These are phyloP conservation scores for Lithobates pipiens DNA, from an alignment of 2,797 vertebrate species.

Conservation along the genomic window DNA sequence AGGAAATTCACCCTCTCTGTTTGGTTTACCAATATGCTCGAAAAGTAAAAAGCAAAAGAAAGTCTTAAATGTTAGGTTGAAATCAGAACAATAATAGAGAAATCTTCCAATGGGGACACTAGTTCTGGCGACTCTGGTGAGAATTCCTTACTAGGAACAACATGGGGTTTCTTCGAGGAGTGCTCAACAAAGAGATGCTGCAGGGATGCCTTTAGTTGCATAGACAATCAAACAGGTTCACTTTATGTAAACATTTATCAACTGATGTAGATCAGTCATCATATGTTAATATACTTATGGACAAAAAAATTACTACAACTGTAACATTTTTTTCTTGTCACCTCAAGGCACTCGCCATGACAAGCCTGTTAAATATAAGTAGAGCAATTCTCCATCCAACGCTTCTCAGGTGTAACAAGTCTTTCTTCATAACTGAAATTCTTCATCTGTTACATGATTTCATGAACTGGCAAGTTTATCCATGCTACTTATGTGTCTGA, in stretches of 20 bases:
- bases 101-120: too few relatives aligned
- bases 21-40: too few relatives aligned
- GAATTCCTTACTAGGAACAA: too few relatives aligned
- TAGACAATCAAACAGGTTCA: too few relatives aligned
- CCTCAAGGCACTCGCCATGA: neutral
- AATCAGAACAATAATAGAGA: too few relatives aligned
- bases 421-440: conserved; percentile 6
- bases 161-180: too few relatives aligned
- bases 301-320: neutral
- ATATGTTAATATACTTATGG: neutral
- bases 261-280: neutral
- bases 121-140: too few relatives aligned
- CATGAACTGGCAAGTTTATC: conserved; percentile 3
- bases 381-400: neutral
- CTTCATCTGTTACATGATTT: neutral
- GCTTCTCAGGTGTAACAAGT: conserved; percentile 1
- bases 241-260: neutral
- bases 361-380: neutral
- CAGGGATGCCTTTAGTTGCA: too few relatives aligned
- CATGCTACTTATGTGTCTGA: neutral
- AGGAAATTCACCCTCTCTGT: too few relatives aligned
- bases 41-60: too few relatives aligned
- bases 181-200: too few relatives aligned
- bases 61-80: too few relatives aligned
- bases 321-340: neutral